phyloP scores from a whole-genome alignment of 2,888 invertebrate species.

The Acrobasis consociella region DNA sequence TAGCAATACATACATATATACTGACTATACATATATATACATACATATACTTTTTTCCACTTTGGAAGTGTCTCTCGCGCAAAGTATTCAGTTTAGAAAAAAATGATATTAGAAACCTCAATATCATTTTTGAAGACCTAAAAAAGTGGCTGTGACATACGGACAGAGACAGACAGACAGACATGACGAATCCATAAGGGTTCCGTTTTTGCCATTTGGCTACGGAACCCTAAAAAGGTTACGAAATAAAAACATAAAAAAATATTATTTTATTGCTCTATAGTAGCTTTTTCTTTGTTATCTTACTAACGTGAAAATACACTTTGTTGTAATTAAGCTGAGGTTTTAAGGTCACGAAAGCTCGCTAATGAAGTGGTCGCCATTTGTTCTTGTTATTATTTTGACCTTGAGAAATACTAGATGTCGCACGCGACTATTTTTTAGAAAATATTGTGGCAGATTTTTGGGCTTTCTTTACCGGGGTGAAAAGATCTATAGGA shows the following conservation, averaged over 20 bases:
- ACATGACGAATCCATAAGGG: too few relatives aligned
- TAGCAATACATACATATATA: too few relatives aligned
- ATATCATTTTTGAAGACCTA: too few relatives aligned
- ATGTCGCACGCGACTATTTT: neutral
- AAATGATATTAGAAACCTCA: too few relatives aligned
- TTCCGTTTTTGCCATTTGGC: too few relatives aligned
- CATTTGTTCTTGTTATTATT: slow-evolving; percentile 10
- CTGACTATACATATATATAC: too few relatives aligned
- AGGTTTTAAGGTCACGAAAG: slow-evolving; percentile 5
- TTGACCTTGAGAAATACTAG: neutral
- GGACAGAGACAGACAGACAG: too few relatives aligned
- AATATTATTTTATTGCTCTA: neutral
- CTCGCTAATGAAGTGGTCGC: slow-evolving; percentile 14
- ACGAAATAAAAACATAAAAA: neutral
- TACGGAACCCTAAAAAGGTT: neutral
- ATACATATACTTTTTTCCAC: too few relatives aligned
- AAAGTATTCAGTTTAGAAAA: too few relatives aligned
- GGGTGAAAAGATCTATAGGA: too few relatives aligned
- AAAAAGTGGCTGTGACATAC: too few relatives aligned
- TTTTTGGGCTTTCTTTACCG: neutral
- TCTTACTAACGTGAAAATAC: slow-evolving; percentile 18
- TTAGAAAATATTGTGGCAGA: neutral
- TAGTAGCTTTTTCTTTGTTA: slow-evolving; percentile 11
- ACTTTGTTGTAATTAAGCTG: slow-evolving; percentile 13
- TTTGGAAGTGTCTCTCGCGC: too few relatives aligned